Evolutionary conservation across 1,140 invertebrate genomes (phyloP).

Genomic region (Drosophila ambigua): DNA sequence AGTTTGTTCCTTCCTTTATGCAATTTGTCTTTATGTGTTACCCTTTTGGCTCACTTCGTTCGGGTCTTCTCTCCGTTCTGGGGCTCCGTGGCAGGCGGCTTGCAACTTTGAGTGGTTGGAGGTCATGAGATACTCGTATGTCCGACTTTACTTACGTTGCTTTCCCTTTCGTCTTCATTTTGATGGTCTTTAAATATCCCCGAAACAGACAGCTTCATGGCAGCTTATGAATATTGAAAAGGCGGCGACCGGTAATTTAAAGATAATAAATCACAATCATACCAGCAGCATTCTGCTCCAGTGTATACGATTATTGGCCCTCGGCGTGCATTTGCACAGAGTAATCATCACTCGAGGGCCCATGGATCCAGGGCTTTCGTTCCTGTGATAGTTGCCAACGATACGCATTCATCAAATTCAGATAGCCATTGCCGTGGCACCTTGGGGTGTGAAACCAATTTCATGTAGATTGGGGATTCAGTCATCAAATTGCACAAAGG

Average conservation of each 20-base stretch:
- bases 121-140: background rate
- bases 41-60: constrained; percentile 30
- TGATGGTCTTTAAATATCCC: constrained; percentile 61
- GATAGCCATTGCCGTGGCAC: too few species aligned
- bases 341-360: constrained; percentile 9
- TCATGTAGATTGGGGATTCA: too few species aligned
- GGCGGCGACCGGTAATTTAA: constrained; percentile 6
- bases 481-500: too few species aligned
- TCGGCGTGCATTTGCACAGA: constrained; percentile 2
- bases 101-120: constrained; percentile 54
- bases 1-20: constrained; percentile 36
- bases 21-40: constrained; percentile 64
- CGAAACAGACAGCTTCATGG: background rate
- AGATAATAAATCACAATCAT: constrained; percentile 23
- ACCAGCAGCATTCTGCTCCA: background rate
- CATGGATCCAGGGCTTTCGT: background rate
- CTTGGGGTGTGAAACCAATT: too few species aligned
- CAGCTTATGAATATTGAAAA: too few species aligned
- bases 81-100: constrained; percentile 12
- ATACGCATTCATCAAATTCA: background rate
- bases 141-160: constrained; percentile 21
- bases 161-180: constrained; percentile 39
- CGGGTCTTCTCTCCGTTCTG: constrained; percentile 9
- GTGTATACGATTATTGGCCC: too few species aligned
- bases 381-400: background rate